Evolutionary conservation across 2,113 vertebrate species (phyloP).

Genomic region (Varanus komodoensis): DNA sequence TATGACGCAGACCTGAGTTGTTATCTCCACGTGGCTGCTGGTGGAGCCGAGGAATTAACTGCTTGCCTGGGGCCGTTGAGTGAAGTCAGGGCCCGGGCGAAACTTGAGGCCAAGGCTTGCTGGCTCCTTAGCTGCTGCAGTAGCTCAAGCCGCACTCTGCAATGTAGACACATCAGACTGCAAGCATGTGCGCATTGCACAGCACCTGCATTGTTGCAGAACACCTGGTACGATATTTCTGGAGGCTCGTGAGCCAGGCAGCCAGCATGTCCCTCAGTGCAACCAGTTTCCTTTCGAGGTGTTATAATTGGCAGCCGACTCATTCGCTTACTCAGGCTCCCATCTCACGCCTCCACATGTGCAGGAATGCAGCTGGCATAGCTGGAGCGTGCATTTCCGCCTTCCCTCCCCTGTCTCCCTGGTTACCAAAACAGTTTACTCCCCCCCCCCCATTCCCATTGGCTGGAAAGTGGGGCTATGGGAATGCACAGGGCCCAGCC

Average conservation of each 20-base stretch:
- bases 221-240: slow-evolving; percentile 25
- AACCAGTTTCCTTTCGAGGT: slow-evolving; percentile 23
- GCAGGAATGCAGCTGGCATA: slow-evolving; percentile 41
- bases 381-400: slow-evolving; percentile 2
- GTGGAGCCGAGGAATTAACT: background rate
- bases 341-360: slow-evolving; percentile 30
- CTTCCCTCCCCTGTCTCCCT: slow-evolving; percentile 66
- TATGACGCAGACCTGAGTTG: no score
- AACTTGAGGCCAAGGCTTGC: background rate
- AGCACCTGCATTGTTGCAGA: background rate
- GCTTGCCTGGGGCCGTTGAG: background rate
- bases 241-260: slow-evolving; percentile 1
- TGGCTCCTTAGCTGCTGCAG: background rate
- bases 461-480: slow-evolving; percentile 7
- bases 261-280: slow-evolving; percentile 44
- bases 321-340: background rate
- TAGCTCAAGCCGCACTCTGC: background rate
- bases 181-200: background rate
- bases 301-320: background rate
- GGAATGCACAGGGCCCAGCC: slow-evolving; percentile 21
- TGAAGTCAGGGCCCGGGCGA: background rate
- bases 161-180: background rate
- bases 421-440: slow-evolving; percentile 72
- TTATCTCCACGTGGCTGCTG: background rate
- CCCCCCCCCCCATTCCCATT: slow-evolving; percentile 47